These are phyloP conservation scores for Streblospio benedicti DNA, from an alignment of 1,140 invertebrate genomes.

Conservation along the genomic window DNA sequence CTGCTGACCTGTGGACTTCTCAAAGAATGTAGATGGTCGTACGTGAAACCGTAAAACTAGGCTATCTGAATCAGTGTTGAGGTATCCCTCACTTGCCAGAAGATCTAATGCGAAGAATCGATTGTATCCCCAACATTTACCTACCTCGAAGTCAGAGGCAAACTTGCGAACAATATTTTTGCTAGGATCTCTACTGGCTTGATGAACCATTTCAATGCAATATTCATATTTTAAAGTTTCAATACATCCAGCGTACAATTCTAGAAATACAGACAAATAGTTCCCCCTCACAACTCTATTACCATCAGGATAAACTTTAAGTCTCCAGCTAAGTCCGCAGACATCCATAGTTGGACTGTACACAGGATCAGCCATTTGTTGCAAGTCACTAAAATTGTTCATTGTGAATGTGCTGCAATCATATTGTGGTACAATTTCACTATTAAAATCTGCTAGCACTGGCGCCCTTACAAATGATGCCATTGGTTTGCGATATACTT, in stretches of 20 bases:
- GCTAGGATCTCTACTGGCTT: no score
- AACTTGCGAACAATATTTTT: constrained; percentile 80
- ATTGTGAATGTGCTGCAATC: constrained; percentile 80
- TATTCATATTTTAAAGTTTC: constrained; percentile 70
- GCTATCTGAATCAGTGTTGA: no score
- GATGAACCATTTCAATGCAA: constrained; percentile 74
- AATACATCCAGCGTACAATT: constrained; percentile 74
- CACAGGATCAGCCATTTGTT: constrained; percentile 79
- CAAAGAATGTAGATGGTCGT: constrained; percentile 82
- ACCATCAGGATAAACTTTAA: no score
- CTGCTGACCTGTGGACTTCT: constrained; percentile 85
- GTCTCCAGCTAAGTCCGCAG: no score
- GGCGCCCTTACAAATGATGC: constrained; percentile 76
- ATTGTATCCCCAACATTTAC: constrained; percentile 94
- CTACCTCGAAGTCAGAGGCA: constrained; percentile 89
- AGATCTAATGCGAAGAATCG: no score
- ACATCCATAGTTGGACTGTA: constrained; percentile 80
- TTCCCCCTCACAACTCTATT: no score
- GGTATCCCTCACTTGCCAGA: no score
- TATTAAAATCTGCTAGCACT: constrained; percentile 83
- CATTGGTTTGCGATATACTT: constrained; percentile 70
- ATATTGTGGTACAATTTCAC: constrained; percentile 85
- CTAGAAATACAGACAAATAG: no score
- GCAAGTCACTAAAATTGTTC: constrained; percentile 72
- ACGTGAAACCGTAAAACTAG: constrained; percentile 68